Evolutionary conservation across 2,797 vertebrate species (phyloP).

Genomic region (Sebastes hubbsi): DNA sequence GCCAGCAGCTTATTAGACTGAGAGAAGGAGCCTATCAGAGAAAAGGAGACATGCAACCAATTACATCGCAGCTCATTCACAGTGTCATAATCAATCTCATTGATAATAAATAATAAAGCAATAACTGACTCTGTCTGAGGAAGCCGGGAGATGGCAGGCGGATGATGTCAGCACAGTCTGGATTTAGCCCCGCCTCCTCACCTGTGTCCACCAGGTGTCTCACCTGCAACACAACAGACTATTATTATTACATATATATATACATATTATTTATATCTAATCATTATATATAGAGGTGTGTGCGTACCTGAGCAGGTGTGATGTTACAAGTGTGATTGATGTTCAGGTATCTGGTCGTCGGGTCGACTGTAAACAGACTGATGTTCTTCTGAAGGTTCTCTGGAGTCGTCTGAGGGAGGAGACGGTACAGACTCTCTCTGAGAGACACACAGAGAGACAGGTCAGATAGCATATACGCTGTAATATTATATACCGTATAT

Average conservation of each 20-base stretch:
- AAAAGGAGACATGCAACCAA: neutral
- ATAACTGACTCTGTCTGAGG: conserved; percentile 82
- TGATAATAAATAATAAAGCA: neutral
- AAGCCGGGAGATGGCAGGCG: conserved; percentile 79
- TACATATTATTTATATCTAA: too few relatives aligned
- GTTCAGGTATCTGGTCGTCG: conserved; percentile 90
- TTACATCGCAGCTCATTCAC: neutral
- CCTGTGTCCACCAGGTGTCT: conserved; percentile 91
- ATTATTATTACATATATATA: too few relatives aligned
- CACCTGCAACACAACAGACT: conserved; percentile 79
- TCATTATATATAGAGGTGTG: neutral
- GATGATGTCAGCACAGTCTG: conserved; percentile 76
- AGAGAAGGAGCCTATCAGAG: conserved; percentile 86
- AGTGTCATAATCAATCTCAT: neutral
- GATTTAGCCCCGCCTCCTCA: conserved; percentile 80
- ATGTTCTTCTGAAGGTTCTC: conserved; percentile 97
- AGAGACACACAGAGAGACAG: neutral
- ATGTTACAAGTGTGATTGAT: conserved; percentile 76
- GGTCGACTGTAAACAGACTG: conserved; percentile 91
- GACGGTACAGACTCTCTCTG: conserved; percentile 94
- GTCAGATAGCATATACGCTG: neutral
- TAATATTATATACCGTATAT: too few relatives aligned
- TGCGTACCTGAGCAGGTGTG: conserved; percentile 59
- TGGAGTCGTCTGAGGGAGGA: conserved; percentile 95
- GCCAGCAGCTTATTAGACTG: conserved; percentile 89